Conservation (phyloP, 2,888 invertebrate species). For the Bugulina stolonifera region DNA sequence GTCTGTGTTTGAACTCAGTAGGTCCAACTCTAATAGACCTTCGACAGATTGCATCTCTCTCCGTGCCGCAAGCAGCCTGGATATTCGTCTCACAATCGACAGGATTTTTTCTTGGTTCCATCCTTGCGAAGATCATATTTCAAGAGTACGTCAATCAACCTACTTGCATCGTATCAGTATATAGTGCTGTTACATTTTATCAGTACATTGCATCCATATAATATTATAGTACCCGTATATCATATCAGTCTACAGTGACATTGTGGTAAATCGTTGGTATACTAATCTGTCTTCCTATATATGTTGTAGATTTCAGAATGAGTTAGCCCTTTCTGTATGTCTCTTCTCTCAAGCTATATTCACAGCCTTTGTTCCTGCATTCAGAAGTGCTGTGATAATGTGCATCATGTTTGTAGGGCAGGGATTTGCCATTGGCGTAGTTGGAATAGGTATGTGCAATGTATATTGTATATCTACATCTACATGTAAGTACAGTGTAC, state of each 20-base stretch:
- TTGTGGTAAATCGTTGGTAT: neutral
- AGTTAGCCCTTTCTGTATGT: neutral
- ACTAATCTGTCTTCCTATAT: neutral
- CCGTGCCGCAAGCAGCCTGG: conserved; percentile 4
- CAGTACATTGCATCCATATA: neutral
- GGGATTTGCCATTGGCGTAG: conserved; percentile 24
- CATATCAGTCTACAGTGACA: too few relatives aligned
- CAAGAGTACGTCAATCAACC: neutral
- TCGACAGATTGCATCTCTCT: conserved; percentile 4
- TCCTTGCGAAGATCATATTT: conserved; percentile 9
- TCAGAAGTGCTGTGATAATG: neutral
- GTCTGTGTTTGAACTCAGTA: conserved; percentile 22
- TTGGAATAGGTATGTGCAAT: conserved; percentile 27
- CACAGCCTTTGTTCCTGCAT: conserved; percentile 12
- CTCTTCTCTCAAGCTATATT: neutral
- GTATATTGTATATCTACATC: too few relatives aligned
- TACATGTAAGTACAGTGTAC: too few relatives aligned
- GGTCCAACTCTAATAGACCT: conserved; percentile 26
- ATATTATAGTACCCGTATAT: too few relatives aligned
- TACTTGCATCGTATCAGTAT: neutral
- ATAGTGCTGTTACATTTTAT: neutral
- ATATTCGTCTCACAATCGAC: conserved; percentile 26
- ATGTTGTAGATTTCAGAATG: conserved; percentile 21
- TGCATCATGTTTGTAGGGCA: conserved; percentile 24
- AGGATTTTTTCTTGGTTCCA: conserved; percentile 19